Evolutionary conservation across 2,797 vertebrate genomes (phyloP), one percentile per base, ranked within the genome.

Genomic region (Paratrypauchen microcephalus): DNA sequence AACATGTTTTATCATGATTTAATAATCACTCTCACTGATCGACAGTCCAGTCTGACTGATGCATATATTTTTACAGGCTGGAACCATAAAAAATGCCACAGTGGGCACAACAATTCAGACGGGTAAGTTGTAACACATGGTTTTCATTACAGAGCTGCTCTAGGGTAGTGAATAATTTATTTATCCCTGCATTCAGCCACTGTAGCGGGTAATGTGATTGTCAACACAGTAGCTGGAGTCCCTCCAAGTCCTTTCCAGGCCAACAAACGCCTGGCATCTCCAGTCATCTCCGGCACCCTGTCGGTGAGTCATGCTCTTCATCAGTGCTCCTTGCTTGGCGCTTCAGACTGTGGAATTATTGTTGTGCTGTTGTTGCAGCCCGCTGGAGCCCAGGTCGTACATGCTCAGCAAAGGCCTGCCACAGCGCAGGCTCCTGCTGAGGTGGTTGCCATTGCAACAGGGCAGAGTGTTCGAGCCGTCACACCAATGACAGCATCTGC

Each of bases 141-240:
- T 77, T 75, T 16, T 64, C 57, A 69, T 67, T 59, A 67, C 56
- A 56, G 47, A 73, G 54, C 64, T 61, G 75, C 16, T 74, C 54
- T 6, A 48, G 57, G 71, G 78, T 65, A 67, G 55, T 67, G 11
- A 39, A 82, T 81, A 52, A 82, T 70, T 78, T 1, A 28, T 76
- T 74, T 70, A 26, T 80, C 57, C 81, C 68, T 77, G 74, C 41
- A 86, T 87, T 72, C 91, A 95, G 95, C 95, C 62, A 92, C 95
- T 32, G 95, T 96, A 56, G 95, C 94, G 45, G 96, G 96, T 65
- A 96, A 97, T 73, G 94, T 96, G 69, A 95, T 97, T 9, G 94
- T 97, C 77, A 98, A 97, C 87, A 95, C 96, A 0, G 94, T 95
- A 58, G 91, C 95, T 76, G 95, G 96, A 67, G 94, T 96, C 68